Percentiles rank a stretch among this genome's conserved stretches.
These are phyloP conservation scores for Epistrophe eligans DNA, from an alignment of 2,888 invertebrate species.

Conservation along the genomic window DNA sequence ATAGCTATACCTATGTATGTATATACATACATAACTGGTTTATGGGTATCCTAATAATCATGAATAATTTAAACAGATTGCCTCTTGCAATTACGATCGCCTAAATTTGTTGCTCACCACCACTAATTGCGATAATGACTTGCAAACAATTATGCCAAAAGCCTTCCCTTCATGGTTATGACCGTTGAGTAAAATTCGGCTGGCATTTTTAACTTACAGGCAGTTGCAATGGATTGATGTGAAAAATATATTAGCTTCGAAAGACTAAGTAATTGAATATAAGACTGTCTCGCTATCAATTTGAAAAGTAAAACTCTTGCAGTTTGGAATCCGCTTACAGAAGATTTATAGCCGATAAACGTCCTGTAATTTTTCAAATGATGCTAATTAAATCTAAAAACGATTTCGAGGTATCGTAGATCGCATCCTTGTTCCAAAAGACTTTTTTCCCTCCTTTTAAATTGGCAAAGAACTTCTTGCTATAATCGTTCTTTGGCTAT, in stretches of 20 bases:
- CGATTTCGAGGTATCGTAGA: constrained; percentile 40
- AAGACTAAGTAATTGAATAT: constrained; percentile 27
- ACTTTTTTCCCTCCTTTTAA: background rate
- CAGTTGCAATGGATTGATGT: constrained; percentile 30
- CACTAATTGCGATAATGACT: background rate
- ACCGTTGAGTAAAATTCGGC: background rate
- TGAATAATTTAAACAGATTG: background rate
- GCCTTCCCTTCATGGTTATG: background rate
- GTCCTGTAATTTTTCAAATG: constrained; percentile 35
- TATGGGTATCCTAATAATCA: background rate
- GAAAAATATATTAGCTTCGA: constrained; percentile 47
- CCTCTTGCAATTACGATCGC: background rate
- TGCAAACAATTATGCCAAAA: background rate
- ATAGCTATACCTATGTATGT: no score
- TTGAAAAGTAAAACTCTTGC: constrained; percentile 13
- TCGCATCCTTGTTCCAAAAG: background rate
- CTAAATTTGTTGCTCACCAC: background rate
- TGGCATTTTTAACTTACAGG: background rate
- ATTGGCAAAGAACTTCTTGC: constrained; percentile 45
- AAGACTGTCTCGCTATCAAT: constrained; percentile 20
- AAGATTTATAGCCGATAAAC: constrained; percentile 37
- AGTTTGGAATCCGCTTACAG: constrained; percentile 14
- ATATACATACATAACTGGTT: background rate
- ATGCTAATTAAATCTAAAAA: constrained; percentile 62
- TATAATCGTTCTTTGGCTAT: constrained; percentile 62